A percentile compares a stretch with the other conserved stretches of the same genome.
Conservation (phyloP, 2,113 vertebrate genomes). For the Haliaeetus leucogaster region DNA sequence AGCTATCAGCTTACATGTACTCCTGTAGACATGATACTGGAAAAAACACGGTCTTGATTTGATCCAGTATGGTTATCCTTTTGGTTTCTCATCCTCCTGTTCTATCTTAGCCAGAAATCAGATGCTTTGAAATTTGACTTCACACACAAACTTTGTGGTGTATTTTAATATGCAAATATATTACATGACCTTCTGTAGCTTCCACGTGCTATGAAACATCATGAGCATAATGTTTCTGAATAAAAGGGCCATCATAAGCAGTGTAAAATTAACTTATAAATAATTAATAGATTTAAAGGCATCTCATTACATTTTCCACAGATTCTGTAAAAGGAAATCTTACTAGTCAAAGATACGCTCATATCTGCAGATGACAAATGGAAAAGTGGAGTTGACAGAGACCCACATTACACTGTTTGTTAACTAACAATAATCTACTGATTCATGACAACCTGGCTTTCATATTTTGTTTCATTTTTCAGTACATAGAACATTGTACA, state of each 20-base stretch:
- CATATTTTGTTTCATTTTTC: neutral
- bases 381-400: neutral
- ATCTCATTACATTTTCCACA: neutral
- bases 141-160: neutral
- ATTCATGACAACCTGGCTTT: neutral
- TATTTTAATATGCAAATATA: neutral
- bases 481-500: neutral
- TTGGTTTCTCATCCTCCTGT: neutral
- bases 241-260: neutral
- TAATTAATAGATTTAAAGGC: neutral
- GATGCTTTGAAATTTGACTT: neutral
- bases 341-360: neutral
- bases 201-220: neutral
- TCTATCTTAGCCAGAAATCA: neutral
- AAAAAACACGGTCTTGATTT: neutral
- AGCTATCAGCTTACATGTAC: neutral
- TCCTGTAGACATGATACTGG: neutral
- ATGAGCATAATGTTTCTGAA: neutral
- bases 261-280: neutral
- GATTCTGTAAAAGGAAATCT: neutral
- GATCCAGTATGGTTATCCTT: neutral
- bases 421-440: neutral
- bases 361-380: neutral
- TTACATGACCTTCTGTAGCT: neutral
- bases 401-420: neutral